Base-by-base conservation (phyloP, 2,888 invertebrate species). In the Dinocampus coccinellae region DNA sequence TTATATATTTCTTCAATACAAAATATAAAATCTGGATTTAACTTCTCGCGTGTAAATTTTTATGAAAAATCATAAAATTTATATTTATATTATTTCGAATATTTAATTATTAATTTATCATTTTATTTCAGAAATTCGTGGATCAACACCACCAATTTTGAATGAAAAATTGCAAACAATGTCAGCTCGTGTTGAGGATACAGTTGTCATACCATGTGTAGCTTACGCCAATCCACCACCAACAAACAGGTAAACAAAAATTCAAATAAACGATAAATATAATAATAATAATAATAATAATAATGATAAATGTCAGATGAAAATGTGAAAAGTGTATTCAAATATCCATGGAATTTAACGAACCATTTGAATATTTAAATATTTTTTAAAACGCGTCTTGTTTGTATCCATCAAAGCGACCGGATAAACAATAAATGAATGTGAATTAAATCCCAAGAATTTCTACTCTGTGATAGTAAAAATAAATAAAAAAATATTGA, bases 151-250 rank as follows among this genome's bases (percentile, higher is more conserved):
- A 69, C 91, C 91, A 53, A 90, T 90, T 79, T 88, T 91, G 84
- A 90, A 90, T 78, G 90, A 91, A 77, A 90, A 90, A 80, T 84
- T 88, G 72, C 83, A 89, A n/a, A 85, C 87, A 63, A 79, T 90
- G 70, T 87, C 88, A 53, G 88, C 89, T 29, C 88, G 90, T 68
- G 85, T 90, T 67, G 90, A 90, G 68, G 90, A 90, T 78, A 89
- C 88, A 29, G 88, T 90, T 42, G 91, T 91, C 52, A 87, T 92
- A 66, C 90, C 92, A 6, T 92, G 92, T 85, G 90, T 91, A 42
- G 91, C 91, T 24, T 90, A 90, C 80, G 91, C 91, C 16, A 90
- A 90, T 84, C 92, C 92, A 10, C 88, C 90, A 20, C 91, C 92
- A 11, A 85, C 86, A 69, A 88, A 90, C 87, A 89, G 90, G 91